Evolutionary conservation across 2,797 vertebrate species (phyloP), one percentile per base, ranked within the genome.

Genomic region (Rhinichthys osculus): DNA sequence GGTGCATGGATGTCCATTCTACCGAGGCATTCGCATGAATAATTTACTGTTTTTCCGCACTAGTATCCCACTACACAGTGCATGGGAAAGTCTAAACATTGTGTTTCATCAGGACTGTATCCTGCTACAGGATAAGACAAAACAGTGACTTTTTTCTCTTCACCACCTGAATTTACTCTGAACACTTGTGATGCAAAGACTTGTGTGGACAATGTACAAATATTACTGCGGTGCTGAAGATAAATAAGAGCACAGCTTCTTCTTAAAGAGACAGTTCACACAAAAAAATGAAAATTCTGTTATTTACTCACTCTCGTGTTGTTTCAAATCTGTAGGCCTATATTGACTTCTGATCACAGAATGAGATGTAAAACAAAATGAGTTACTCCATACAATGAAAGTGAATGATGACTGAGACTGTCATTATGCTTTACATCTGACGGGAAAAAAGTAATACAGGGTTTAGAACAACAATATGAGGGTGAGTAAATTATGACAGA

Each of bases 41-140:
- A 89, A 95, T 95, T 93, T 85, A 95, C 44, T 7, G 59, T 64
- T 91, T 93, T 92, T 92, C 94, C 90, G 23, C 87, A 87, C 86
- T 74, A 81, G 86, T 62, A 59, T 62, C 66, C 52, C 69, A 85
- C 69, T 21, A 70, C 47, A 78, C 11, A 73, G 30, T 73, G 69
- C 47, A 50, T 50, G 47, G 40, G 52, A 40, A 72, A 72, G 67
- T 50, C 76, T 59, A 42, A 78, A 70, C 76, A 70, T 33, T 23
- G 16, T 52, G 27, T 73, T 57, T 79, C 16, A 62, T 10, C 40
- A 62, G 8, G 7, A 54, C 27, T 73, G 52, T 30, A 33, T 72
- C 27, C 27, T 27, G 19, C 16, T 21, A 23, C 23, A 57, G 14
- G 35, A 13, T 44, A 30, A 30, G 33, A 57, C 33, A 72, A 59